Conservation (phyloP, 2,113 vertebrate genomes). For the Aramus guarauna region DNA sequence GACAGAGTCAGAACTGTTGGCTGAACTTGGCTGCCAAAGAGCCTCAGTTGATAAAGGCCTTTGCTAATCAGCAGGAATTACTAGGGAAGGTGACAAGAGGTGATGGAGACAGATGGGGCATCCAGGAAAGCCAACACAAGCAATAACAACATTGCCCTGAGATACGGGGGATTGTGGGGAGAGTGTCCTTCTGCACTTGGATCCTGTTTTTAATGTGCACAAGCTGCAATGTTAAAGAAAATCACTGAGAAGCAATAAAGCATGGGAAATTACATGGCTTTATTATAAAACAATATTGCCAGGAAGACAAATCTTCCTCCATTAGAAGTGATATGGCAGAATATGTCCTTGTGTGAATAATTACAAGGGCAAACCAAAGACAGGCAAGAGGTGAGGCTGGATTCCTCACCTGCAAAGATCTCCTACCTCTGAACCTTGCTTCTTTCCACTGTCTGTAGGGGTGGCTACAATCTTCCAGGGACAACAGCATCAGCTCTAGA, state of each 20-base stretch:
- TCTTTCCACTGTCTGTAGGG: not conserved
- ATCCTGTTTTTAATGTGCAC: conserved; percentile 19
- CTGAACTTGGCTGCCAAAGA: conserved; percentile 10
- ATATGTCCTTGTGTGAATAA: not conserved
- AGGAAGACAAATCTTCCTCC: not conserved
- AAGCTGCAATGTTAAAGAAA: not conserved
- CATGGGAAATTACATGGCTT: not conserved
- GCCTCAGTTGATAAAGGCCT: conserved; percentile 20
- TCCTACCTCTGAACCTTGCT: not conserved
- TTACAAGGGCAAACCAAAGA: not conserved
- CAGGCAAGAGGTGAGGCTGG: not conserved
- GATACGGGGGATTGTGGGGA: not conserved
- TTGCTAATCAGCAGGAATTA: conserved; percentile 49
- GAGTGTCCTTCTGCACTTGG: not conserved
- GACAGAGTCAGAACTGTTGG: conserved; percentile 12
- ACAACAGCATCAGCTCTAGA: not conserved
- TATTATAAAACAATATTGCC: not conserved
- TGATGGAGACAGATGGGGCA: conserved; percentile 24
- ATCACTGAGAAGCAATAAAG: not conserved
- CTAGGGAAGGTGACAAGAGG: conserved; percentile 46
- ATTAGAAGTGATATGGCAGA: not conserved
- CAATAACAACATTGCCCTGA: not conserved
- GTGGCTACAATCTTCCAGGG: not conserved
- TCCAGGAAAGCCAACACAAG: conserved; percentile 25
- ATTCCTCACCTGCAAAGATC: not conserved